These are phyloP conservation scores for Lanistes nyassanus DNA, from an alignment of 1,140 invertebrate species.

Conservation along the genomic window DNA sequence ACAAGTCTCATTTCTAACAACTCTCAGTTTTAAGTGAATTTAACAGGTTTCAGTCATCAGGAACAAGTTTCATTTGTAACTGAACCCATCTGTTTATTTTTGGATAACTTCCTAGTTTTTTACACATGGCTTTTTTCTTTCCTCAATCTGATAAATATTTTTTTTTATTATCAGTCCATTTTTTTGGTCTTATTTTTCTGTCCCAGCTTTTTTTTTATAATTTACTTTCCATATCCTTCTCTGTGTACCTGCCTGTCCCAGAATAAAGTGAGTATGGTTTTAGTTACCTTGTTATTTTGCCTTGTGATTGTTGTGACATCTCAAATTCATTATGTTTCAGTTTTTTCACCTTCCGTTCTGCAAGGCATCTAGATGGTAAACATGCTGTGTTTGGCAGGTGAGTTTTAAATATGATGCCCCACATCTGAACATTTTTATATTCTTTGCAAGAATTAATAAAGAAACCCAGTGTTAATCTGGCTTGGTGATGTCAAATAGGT, in stretches of 20 bases:
- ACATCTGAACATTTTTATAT: no score
- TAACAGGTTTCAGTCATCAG: no score
- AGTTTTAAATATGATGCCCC: no score
- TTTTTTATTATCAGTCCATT: neutral
- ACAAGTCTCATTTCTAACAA: no score
- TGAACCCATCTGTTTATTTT: no score
- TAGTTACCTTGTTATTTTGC: no score
- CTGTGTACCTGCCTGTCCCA: neutral
- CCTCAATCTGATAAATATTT: neutral
- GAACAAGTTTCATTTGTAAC: no score
- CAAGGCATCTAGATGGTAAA: conserved; percentile 94
- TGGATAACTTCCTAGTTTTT: neutral
- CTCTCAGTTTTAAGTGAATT: no score
- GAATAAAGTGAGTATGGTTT: no score
- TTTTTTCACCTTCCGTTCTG: conserved; percentile 98
- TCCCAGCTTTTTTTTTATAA: neutral
- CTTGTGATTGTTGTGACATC: no score
- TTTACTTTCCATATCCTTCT: neutral
- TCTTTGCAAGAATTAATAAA: no score
- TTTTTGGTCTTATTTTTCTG: neutral
- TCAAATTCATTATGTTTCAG: conserved; percentile 73
- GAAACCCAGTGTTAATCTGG: neutral
- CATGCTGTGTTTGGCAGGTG: conserved; percentile 92
- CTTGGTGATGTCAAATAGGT: neutral
- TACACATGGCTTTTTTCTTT: neutral